Base-by-base conservation (phyloP, 2,113 vertebrate genomes). In the Ploceus nigricollis region DNA sequence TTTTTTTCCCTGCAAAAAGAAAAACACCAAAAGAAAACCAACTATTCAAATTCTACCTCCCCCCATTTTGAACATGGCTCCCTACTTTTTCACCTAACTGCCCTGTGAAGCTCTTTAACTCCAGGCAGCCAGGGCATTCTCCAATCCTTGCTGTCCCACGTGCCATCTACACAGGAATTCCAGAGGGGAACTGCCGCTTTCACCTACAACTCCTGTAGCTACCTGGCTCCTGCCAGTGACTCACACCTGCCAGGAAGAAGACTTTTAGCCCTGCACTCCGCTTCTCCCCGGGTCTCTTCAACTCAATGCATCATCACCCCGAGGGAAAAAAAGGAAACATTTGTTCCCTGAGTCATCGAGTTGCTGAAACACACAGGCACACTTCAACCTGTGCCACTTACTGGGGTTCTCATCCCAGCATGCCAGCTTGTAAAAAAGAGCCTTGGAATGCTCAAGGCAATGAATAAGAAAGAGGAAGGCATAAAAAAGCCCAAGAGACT, bases 91-190 rank as follows among this genome's bases (percentile, higher is more conserved):
- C 15, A 78, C 31, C 58, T 13, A 44, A 39, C 44, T 73, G n/a
- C 16, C 16, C 56, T 24, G 21, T 47, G 69, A 73, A 51, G 53
- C 53, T 64, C n/a, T 79, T 31, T 19, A 82, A 20, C 22, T 71
- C 48, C 3, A 8, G 39, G 53, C 48, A 72, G 28, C 18, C 31
- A 44, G 17, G 30, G 24, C 31, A 58, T 9, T 24, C 16, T 58
- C 30, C 45, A 81, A 3, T 22, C 45, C 18, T 18, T 27, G 7
- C 10, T n/a, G 11, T 47, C 27, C 64, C 54, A 47, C 0, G 0
- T 47, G 40, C 15, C 22, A 44, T 7, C 58, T 54, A 47, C 7
- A 7, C 19, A 51, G 40, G 16, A 31, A 70, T 90, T 88, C 73
- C 60, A 21, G 8, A n/a, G 6, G 31, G 28, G 18, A 82, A 39